Evolutionary conservation across 2,888 invertebrate species (phyloP), one percentile per base, ranked within the genome.

Genomic region (Tineola bisselliella): DNA sequence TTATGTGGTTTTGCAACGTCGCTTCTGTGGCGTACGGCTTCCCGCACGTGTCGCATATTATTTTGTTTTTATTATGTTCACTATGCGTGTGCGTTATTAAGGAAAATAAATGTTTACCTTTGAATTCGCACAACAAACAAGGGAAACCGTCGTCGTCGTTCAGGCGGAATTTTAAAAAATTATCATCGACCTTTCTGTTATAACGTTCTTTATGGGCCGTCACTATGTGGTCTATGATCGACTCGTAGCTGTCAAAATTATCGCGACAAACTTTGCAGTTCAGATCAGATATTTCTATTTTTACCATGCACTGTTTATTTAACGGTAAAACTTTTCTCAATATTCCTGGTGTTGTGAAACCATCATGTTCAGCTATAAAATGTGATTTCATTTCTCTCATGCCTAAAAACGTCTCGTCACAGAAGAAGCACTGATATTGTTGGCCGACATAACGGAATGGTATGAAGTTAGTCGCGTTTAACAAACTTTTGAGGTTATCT

Each of bases 351-450:
- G 44, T 58, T 25, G 43, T 12, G 17, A 44, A 58, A 5, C 60
- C 18, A 52, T 61, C 43, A 48, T 62, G 60, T 63, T 63, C n/a
- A 31, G 19, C 2, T 54, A 18, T 5, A 56, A 57, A 15, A 44
- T 33, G 38, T 43, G 17, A 13, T 33, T 52, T 59, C 59, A 62
- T 17, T 2, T 31, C 59, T n/a, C n/a, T 19, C 10, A 52, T 18
- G n/a, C 54, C 25, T 19, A 17, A 10, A 60, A 64, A 63, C 13
- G 57, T 62, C 10, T 43, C 54, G 30, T 62, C 57, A 58, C 64
- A 64, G 59, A 62, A 64, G 62, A 63, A 64, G 33, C 64, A 64
- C 25, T 62, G 61, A 62, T 62, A 64, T 6, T 61, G 62, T 43
- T 64, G 63, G 19, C 63, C 62, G 11, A 60, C 59, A 59, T 61